These are phyloP conservation scores for Nasonovia ribisnigri DNA, from an alignment of 2,888 invertebrate species.

Conservation along the genomic window DNA sequence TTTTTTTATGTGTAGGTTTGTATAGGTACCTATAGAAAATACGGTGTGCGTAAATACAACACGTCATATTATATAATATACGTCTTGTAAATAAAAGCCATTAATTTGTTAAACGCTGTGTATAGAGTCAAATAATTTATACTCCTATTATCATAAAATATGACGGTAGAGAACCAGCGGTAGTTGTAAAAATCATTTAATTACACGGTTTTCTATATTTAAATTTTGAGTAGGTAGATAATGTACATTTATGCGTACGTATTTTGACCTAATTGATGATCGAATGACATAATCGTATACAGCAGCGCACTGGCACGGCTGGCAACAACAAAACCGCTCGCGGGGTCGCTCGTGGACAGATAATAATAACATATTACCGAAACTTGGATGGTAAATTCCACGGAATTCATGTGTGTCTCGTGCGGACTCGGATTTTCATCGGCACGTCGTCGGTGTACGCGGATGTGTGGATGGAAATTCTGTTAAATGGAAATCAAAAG, in stretches of 20 bases:
- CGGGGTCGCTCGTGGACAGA: neutral
- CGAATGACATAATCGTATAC: conserved; percentile 5
- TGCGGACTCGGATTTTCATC: neutral
- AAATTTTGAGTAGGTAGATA: neutral
- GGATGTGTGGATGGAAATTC: neutral
- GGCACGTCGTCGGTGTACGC: neutral
- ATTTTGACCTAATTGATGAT: conserved; percentile 17
- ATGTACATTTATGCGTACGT: neutral
- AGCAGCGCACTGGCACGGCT: neutral
- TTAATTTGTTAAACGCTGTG: neutral
- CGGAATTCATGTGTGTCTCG: too few relatives aligned
- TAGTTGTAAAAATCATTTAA: neutral
- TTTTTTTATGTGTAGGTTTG: neutral
- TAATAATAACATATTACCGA: neutral
- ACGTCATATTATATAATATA: neutral
- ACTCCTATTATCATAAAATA: conserved; percentile 13
- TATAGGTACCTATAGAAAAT: neutral
- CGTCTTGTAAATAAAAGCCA: conserved; percentile 21
- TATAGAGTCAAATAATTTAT: conserved; percentile 26
- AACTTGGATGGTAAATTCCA: neutral
- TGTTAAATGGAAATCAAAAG: neutral
- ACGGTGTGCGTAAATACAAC: neutral
- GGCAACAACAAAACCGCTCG: neutral
- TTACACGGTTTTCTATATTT: conserved; percentile 16
- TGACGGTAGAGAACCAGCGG: neutral